phyloP scores from a whole-genome alignment of 2,797 vertebrate genomes.

The Gobio occitaniae region DNA sequence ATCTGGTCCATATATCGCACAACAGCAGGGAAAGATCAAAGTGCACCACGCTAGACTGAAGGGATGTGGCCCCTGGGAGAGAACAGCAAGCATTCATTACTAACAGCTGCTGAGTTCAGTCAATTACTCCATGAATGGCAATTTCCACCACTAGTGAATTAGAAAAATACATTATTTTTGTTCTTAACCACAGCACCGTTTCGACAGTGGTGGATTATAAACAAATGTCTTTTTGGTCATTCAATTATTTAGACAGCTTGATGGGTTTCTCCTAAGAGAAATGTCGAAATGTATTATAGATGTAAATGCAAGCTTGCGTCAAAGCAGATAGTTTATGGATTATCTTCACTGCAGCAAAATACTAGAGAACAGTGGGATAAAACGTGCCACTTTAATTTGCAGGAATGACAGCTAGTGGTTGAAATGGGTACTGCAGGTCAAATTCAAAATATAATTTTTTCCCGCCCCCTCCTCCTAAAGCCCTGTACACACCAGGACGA shows the following conservation, averaged over 20 bases:
- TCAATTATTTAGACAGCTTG: constrained; percentile 15
- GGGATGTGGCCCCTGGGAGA: not conserved
- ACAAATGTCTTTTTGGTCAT: not conserved
- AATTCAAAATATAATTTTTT: too few species aligned
- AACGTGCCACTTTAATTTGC: not conserved
- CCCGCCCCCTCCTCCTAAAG: too few species aligned
- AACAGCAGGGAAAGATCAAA: constrained; percentile 14
- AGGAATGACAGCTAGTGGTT: too few species aligned
- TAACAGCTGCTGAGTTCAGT: not conserved
- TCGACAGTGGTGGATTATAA: not conserved
- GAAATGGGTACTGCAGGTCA: too few species aligned
- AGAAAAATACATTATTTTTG: not conserved
- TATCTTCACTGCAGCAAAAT: not conserved
- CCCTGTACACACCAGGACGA: too few species aligned
- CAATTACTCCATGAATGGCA: not conserved
- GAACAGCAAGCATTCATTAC: constrained; percentile 10
- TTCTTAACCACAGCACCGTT: not conserved
- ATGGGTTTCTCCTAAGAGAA: not conserved
- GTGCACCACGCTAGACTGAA: not conserved
- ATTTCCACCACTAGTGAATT: not conserved
- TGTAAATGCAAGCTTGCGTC: not conserved
- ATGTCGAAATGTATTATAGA: not conserved
- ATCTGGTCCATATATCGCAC: constrained; percentile 24
- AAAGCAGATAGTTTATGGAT: not conserved
- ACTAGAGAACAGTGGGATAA: not conserved